Evolutionary conservation across 1,140 invertebrate genomes (phyloP), one percentile per base, ranked within the genome.

Genomic region (Trichogramma pretiosum): DNA sequence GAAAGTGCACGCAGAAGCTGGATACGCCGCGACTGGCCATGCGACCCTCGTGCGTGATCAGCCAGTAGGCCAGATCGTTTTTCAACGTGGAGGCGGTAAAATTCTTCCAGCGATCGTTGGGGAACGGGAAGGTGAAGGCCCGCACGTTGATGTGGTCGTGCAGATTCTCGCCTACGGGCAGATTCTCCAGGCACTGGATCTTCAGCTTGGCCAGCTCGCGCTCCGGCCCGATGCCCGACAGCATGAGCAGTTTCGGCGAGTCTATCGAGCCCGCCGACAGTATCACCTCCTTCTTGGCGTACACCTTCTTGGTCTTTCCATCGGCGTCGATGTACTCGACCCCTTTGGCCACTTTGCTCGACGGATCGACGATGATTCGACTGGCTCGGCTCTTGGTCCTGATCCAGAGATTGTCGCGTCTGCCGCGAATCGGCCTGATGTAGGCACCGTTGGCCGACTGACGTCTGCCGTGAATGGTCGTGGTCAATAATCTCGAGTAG

Each of bases 161-260:
- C 4, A 82, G 61, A 55, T 80, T 80, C 26, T 75, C 56, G 1
- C 81, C 81, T 1, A 82, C 79, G 0, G 75, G 75, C 3, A 79
- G 60, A 56, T 78, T 71, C 21, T 57, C 39, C 5, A 73, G 55
- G 0, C 68, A 55, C 1, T 59, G 50, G 14, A 73, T 66, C 9
- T 67, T 63, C 13, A 73, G 46, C 18, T 70, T 54, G 13, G 55
- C 28, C 0, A 84, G 61, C 53, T 82, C 73, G 2, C 75, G 64
- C 38, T 53, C 59, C 0, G 79, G 79, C 10, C 81, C 81, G 14
- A 81, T 62, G 44, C 80, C 80, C 1, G 82, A 84, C 5, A 86
- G 62, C 78, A 86, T 78, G 10, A 88, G 66, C 5, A 88, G 56
- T 57, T 87, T 83, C 1, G 84, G 80, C 5, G 82, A 80, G 38